These are phyloP conservation scores for Trichogramma dendrolimi DNA, from an alignment of 2,888 invertebrate species.

Conservation along the genomic window DNA sequence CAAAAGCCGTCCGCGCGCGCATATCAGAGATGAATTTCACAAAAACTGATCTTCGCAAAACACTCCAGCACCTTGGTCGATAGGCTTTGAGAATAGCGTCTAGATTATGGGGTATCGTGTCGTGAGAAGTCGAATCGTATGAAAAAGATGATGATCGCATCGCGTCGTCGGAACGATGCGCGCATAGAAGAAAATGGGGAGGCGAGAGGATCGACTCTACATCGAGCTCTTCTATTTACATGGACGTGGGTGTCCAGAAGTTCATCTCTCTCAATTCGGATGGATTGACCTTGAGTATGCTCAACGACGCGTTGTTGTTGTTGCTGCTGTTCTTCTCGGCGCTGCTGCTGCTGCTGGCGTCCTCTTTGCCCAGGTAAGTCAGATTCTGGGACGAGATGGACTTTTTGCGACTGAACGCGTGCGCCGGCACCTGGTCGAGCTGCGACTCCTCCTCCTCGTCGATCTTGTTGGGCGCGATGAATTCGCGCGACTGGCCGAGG, in stretches of 20 bases:
- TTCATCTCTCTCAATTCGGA: constrained; percentile 78
- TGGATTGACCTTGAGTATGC: constrained; percentile 58
- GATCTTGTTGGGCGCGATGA: constrained; percentile 56
- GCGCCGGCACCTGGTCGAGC: constrained; percentile 38
- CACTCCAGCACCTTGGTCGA: no score
- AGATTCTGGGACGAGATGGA: constrained; percentile 50
- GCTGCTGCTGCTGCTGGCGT: constrained; percentile 35
- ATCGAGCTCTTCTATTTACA: constrained; percentile 54
- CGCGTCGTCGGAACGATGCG: no score
- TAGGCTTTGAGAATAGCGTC: no score
- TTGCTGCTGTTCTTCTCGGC: constrained; percentile 32
- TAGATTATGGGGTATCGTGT: no score
- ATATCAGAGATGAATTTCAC: no score
- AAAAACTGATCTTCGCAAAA: no score
- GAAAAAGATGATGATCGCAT: no score
- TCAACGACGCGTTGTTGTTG: neutral
- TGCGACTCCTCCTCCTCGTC: constrained; percentile 57
- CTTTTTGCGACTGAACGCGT: constrained; percentile 48
- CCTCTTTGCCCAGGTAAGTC: constrained; percentile 43
- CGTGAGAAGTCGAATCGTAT: no score
- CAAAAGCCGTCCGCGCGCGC: no score
- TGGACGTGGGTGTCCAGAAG: constrained; percentile 81
- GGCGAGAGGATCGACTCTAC: no score
- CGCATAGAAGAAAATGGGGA: no score
- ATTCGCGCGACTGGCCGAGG: constrained; percentile 63